Conservation (phyloP, 2,888 invertebrate genomes). For the Spilarctia lutea region DNA sequence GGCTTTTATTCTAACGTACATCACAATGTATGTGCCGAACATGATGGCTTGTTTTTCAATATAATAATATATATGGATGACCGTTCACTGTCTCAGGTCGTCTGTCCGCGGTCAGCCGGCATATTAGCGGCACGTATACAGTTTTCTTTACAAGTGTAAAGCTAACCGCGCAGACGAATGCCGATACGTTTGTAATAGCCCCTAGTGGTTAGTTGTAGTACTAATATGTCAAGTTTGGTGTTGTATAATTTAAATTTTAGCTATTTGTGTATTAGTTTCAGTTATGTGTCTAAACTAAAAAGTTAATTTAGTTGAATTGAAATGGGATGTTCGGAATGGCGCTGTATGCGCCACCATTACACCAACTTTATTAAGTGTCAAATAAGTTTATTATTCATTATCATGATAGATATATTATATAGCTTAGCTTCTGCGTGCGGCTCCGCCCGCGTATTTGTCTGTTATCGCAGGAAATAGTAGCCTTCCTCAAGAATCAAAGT, state of each 20-base stretch:
- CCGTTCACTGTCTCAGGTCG: not conserved
- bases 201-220: constrained; percentile 54
- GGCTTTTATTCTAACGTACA: not conserved
- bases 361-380: constrained; percentile 7
- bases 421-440: no score
- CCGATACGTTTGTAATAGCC: constrained; percentile 34
- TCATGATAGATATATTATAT: not conserved
- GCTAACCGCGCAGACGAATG: constrained; percentile 24
- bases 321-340: constrained; percentile 45
- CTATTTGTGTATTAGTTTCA: constrained; percentile 61
- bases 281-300: constrained; percentile 60
- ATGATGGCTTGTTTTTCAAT: constrained; percentile 1
- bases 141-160: constrained; percentile 17
- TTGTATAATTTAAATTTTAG: constrained; percentile 71
- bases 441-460: no score
- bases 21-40: constrained; percentile 10
- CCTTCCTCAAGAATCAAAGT: no score
- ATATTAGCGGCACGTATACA: not conserved
- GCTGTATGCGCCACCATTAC: constrained; percentile 22
- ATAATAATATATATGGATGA: constrained; percentile 3
- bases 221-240: constrained; percentile 61
- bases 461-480: no score
- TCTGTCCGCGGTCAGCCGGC: not conserved
- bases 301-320: constrained; percentile 61
- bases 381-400: constrained; percentile 7